Conservation (phyloP, 2,888 invertebrate genomes). For the Xestia xanthographa region DNA sequence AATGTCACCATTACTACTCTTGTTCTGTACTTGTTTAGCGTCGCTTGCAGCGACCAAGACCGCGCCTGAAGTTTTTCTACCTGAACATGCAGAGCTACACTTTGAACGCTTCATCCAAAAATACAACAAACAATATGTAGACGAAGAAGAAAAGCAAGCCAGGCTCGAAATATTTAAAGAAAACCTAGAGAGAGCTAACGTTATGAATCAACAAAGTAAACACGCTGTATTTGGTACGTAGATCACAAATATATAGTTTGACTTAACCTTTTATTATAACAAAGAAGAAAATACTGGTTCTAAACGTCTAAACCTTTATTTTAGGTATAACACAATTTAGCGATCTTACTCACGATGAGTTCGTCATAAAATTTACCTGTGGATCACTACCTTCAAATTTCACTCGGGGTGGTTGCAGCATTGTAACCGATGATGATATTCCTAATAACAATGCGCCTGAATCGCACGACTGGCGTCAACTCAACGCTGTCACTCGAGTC, state of each 20-base stretch:
- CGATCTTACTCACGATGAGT: constrained; percentile 55
- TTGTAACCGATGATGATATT: constrained; percentile 32
- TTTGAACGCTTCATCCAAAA: constrained; percentile 41
- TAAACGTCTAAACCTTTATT: constrained; percentile 19
- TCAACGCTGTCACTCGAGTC: constrained; percentile 94
- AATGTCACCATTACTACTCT: constrained; percentile 8
- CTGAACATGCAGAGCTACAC: constrained; percentile 13
- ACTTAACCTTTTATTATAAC: not conserved
- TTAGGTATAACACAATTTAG: constrained; percentile 53
- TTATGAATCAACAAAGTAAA: constrained; percentile 27
- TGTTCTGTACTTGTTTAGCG: constrained; percentile 12
- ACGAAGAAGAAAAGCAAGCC: constrained; percentile 34
- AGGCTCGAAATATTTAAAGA: constrained; percentile 48
- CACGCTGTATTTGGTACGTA: constrained; percentile 40
- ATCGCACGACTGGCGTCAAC: constrained; percentile 92
- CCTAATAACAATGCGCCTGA: constrained; percentile 55
- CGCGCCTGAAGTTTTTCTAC: not conserved
- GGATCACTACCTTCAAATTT: not conserved
- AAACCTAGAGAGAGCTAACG: constrained; percentile 28
- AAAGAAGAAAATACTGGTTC: not conserved
- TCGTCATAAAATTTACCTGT: constrained; percentile 7
- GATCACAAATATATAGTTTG: not conserved
- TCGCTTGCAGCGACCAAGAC: not conserved
- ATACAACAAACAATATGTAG: constrained; percentile 29
- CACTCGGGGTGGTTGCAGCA: not conserved